These are phyloP conservation scores for Acomys russatus DNA, from an alignment of 2,797 vertebrate species.

Conservation along the genomic window DNA sequence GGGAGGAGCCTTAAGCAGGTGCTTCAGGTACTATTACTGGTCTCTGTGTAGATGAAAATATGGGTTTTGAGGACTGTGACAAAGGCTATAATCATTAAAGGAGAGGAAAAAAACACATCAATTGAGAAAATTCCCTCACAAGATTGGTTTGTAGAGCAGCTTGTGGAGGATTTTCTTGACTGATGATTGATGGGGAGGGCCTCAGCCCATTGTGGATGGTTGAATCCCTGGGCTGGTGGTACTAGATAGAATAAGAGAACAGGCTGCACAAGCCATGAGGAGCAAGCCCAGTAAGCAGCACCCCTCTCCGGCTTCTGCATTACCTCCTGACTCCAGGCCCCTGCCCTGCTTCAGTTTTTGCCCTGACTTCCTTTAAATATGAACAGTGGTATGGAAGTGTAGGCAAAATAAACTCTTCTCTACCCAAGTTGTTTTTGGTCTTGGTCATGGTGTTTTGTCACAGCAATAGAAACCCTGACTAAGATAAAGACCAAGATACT, in stretches of 20 bases:
- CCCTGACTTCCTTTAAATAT: not conserved
- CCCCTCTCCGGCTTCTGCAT: no score
- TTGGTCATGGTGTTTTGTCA: not conserved
- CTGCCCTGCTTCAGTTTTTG: not conserved
- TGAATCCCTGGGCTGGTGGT: not conserved
- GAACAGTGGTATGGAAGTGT: not conserved
- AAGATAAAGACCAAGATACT: not conserved
- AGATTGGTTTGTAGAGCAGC: not conserved
- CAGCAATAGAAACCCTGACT: not conserved
- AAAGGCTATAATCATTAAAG: no score
- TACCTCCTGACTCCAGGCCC: not conserved
- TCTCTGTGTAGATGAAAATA: not conserved
- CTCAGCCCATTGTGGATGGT: not conserved
- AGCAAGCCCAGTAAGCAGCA: not conserved
- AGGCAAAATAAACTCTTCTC: not conserved
- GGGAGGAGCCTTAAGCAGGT: not conserved
- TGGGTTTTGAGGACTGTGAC: not conserved
- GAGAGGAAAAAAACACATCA: not conserved
- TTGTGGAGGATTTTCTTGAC: not conserved
- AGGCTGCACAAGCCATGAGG: not conserved
- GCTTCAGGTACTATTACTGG: not conserved
- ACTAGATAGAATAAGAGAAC: not conserved
- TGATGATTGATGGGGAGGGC: not conserved
- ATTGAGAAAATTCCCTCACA: not conserved
- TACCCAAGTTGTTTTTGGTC: not conserved